Conservation (phyloP, 2,888 invertebrate genomes). For the Drosophila fulvimacula region DNA sequence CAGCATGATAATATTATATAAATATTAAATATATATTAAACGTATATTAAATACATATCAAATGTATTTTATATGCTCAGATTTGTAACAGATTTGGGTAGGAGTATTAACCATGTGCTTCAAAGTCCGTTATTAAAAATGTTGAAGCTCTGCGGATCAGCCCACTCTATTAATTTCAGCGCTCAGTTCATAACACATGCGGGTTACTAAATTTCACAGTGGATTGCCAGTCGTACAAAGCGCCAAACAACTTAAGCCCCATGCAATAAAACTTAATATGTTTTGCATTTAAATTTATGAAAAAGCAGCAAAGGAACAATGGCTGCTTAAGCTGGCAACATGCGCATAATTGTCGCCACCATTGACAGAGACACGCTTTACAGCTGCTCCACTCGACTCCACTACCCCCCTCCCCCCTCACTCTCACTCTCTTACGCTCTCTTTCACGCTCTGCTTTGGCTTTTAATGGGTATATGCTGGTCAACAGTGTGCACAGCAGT, state of each 20-base stretch:
- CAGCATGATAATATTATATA: not conserved
- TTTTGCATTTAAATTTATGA: slow-evolving; percentile 78
- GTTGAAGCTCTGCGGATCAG: slow-evolving; percentile 3
- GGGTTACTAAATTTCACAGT: slow-evolving; percentile 67
- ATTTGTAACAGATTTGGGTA: not conserved
- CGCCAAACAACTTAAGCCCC: slow-evolving; percentile 54
- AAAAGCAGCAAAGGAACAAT: slow-evolving; percentile 67
- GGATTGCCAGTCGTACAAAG: slow-evolving; percentile 45
- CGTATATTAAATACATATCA: too few species aligned
- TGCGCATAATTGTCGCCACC: slow-evolving; percentile 74
- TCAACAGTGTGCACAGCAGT: slow-evolving; percentile 26
- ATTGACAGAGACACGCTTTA: slow-evolving; percentile 36
- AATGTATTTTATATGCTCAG: not conserved
- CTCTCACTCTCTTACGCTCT: not conserved
- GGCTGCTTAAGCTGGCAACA: slow-evolving; percentile 78
- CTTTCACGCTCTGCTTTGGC: not conserved
- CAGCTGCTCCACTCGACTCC: not conserved
- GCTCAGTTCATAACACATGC: slow-evolving; percentile 59
- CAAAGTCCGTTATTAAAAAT: slow-evolving; percentile 6
- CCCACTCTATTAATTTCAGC: slow-evolving; percentile 6
- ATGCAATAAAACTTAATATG: slow-evolving; percentile 78
- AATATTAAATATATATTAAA: not conserved
- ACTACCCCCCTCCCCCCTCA: not conserved
- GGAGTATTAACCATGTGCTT: not conserved
- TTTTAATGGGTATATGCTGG: slow-evolving; percentile 21